These are phyloP conservation scores for Aptenodytes forsteri DNA, from an alignment of 2,113 vertebrate genomes.

Conservation along the genomic window DNA sequence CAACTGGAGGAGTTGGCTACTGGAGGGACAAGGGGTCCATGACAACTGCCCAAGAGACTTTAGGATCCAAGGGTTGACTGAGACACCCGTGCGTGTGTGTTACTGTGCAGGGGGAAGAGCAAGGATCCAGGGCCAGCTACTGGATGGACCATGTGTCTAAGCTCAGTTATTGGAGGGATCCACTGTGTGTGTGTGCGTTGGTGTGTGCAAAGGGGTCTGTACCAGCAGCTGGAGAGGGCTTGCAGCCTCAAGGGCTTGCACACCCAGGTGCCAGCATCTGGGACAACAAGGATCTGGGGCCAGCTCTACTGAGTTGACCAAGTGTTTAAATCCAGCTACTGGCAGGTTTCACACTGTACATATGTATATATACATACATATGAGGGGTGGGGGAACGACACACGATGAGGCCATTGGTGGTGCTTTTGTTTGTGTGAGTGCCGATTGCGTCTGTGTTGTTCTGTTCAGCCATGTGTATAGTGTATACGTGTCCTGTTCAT, in stretches of 20 bases:
- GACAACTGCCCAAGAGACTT: not conserved
- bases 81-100: not conserved
- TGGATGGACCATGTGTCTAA: not conserved
- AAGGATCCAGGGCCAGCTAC: not conserved
- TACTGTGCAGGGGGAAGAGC: not conserved
- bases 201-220: not conserved
- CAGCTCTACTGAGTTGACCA: not conserved
- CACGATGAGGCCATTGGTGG: not conserved
- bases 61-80: not conserved
- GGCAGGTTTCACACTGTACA: not conserved
- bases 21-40: not conserved
- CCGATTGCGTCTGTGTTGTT: not conserved
- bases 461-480: fast-evolving
- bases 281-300: not conserved
- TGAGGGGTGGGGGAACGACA: too few species aligned
- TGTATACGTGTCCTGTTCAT: fast-evolving
- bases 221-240: not conserved
- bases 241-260: not conserved
- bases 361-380: not conserved
- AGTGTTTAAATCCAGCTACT: not conserved
- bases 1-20: not conserved
- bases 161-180: not conserved
- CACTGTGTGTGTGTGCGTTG: too few species aligned
- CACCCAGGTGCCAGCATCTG: too few species aligned
- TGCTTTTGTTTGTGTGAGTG: not conserved